Evolutionary conservation across 2,113 vertebrate species (phyloP), one percentile per base, ranked within the genome.

Genomic region (Turdus rufiventris): DNA sequence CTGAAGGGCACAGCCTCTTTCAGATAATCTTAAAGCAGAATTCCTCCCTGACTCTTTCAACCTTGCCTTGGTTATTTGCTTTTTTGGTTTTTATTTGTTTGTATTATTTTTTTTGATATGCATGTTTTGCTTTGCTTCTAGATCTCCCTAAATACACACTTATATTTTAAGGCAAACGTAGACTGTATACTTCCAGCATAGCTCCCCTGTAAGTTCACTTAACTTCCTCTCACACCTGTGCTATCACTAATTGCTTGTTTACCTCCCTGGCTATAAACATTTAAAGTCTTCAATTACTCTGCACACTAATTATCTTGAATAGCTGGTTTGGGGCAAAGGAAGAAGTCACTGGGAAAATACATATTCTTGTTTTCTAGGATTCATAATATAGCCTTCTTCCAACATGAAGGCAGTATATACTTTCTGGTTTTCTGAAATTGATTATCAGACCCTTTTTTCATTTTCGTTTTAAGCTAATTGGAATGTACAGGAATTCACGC

Each of bases 211-310:
- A 93, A 88, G 18, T 87, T 92, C 80, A 48, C 53, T 93, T 71
- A 88, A 76, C 60, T 91, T 92, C 56, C 53, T 78, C 74, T 91
- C 61, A 86, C 93, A 97, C 93, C 91, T 94, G 79, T 91, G 61
- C 53, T 94, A 40, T 86, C 65, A 85, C 36, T 97, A 92, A 92
- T 93, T 93, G 53, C 51, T 92, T 94, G 56, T 93, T 95, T 94
- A 81, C 31, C 13, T 94, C 80, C 29, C 40, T 94, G 86, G 86
- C 50, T 92, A 86, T 83, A 95, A 94, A 94, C 78, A 85, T 86
- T 81, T 89, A 82, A 58, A 87, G 36, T 89, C 70, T 91, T 70
- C 91, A 87, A 89, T 95, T 96, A 94, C 62, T 82, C 68, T 78
- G 36, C 89, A 73, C 61, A 50, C 62, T 94, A 91, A 94, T 94